A percentile compares a stretch with the other conserved stretches of the same genome.
These are phyloP conservation scores for Pammene fasciana DNA, from an alignment of 2,888 invertebrate species.

Conservation along the genomic window DNA sequence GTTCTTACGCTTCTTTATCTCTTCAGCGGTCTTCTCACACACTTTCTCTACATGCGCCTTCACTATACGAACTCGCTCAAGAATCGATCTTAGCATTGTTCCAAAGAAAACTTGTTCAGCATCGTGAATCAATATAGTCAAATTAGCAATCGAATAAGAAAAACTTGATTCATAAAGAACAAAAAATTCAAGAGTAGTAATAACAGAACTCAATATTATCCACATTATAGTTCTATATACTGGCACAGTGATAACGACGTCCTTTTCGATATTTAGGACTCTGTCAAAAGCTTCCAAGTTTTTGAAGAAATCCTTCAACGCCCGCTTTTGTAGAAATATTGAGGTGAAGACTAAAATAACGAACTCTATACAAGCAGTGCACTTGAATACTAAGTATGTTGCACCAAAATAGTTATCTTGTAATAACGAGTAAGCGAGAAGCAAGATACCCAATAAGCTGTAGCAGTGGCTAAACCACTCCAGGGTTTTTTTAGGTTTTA, in stretches of 20 bases:
- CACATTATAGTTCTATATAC: constrained; percentile 46
- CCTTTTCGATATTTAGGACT: constrained; percentile 57
- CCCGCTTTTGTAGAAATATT: constrained; percentile 51
- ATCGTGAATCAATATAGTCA: constrained; percentile 58
- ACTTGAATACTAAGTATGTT: constrained; percentile 53
- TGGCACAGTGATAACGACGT: constrained; percentile 50
- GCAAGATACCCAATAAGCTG: constrained; percentile 42
- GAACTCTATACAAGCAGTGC: constrained; percentile 54
- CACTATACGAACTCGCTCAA: constrained; percentile 58
- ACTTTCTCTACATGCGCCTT: constrained; percentile 60
- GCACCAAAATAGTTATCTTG: constrained; percentile 43
- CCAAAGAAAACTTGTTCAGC: constrained; percentile 61
- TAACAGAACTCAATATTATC: constrained; percentile 47
- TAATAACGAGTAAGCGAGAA: constrained; percentile 45
- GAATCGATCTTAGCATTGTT: constrained; percentile 55
- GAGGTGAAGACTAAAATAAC: constrained; percentile 52
- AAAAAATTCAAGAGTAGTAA: constrained; percentile 53
- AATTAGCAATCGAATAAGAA: constrained; percentile 43
- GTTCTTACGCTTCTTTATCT: constrained; percentile 43
- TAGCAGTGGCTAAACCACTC: constrained; percentile 47
- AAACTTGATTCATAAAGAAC: constrained; percentile 43
- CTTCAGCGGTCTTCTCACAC: constrained; percentile 46
- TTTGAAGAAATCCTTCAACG: constrained; percentile 53
- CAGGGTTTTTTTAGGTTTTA: constrained; percentile 49
- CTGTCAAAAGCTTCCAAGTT: constrained; percentile 59